Conservation (phyloP, 2,888 invertebrate species). For the Lasioglossum zephyrum region DNA sequence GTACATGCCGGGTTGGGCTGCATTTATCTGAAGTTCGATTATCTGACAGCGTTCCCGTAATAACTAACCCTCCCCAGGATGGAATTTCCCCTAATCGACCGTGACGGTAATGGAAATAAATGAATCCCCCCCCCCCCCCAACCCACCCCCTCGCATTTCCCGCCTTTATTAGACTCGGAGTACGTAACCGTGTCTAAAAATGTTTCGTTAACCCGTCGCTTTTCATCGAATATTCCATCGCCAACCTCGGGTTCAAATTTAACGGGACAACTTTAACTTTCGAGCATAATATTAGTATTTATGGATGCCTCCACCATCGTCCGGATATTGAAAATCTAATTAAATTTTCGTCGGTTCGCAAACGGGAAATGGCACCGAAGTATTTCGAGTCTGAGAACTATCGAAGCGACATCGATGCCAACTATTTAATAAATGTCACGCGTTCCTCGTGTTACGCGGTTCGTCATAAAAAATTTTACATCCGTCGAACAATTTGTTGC, state of each 20-base stretch:
- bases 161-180: conserved; percentile 40
- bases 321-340: conserved; percentile 1
- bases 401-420: not conserved
- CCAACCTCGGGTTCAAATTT: not conserved
- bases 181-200: conserved; percentile 2
- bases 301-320: not conserved
- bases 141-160: not conserved
- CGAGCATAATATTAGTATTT: conserved; percentile 3
- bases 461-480: not conserved
- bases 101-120: conserved; percentile 62
- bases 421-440: not conserved
- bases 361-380: not conserved
- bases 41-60: conserved; percentile 60
- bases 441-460: not conserved
- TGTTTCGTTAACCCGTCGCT: conserved; percentile 17
- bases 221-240: conserved; percentile 6
- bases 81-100: conserved; percentile 64
- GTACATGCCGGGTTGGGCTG: conserved; percentile 31
- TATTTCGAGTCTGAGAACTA: not conserved
- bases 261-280: not conserved
- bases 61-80: conserved; percentile 63
- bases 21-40: conserved; percentile 66
- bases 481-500: not conserved
- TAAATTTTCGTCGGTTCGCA: not conserved
- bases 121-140: conserved; percentile 24